Evolutionary conservation across 2,113 vertebrate species (phyloP).

Genomic region (Plecturocebus donacophilus): DNA sequence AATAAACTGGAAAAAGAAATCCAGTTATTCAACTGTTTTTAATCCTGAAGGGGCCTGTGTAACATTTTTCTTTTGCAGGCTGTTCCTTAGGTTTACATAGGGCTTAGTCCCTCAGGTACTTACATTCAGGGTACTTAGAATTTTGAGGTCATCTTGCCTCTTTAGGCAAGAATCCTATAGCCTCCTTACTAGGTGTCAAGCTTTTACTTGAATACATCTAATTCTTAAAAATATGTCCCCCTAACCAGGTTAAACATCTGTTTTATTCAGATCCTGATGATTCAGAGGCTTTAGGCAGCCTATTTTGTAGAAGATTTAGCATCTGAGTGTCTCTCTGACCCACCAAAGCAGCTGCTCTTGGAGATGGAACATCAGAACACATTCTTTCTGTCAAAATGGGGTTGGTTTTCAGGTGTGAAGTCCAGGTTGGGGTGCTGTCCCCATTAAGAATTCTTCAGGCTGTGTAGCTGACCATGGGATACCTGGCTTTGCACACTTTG

Average conservation of each 20-base stretch:
- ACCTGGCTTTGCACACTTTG: slow-evolving; percentile 91
- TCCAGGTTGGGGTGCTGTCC: slow-evolving; percentile 88
- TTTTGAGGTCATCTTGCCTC: neutral
- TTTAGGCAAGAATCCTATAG: slow-evolving; percentile 22
- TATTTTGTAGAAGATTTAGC: slow-evolving; percentile 15
- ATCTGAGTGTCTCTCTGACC: neutral
- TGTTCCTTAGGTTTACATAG: neutral
- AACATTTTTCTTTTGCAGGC: slow-evolving; percentile 13
- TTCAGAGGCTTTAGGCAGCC: neutral
- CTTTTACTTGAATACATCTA: neutral
- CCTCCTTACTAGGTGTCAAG: neutral
- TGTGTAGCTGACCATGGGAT: slow-evolving; percentile 92
- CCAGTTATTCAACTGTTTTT: neutral
- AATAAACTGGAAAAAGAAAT: neutral
- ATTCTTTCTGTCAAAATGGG: slow-evolving; percentile 89
- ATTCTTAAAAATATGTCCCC: neutral
- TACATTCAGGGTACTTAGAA: neutral
- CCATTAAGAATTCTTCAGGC: slow-evolving; percentile 88
- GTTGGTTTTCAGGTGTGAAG: slow-evolving; percentile 91
- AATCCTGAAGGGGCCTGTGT: neutral
- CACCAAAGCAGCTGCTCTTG: neutral
- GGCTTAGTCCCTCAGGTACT: neutral
- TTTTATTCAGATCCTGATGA: slow-evolving; percentile 9
- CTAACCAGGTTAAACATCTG: neutral
- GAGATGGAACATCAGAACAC: slow-evolving; percentile 86